Base-by-base conservation (phyloP, 1,140 invertebrate genomes). In the Pemphigus obesinymphae region DNA sequence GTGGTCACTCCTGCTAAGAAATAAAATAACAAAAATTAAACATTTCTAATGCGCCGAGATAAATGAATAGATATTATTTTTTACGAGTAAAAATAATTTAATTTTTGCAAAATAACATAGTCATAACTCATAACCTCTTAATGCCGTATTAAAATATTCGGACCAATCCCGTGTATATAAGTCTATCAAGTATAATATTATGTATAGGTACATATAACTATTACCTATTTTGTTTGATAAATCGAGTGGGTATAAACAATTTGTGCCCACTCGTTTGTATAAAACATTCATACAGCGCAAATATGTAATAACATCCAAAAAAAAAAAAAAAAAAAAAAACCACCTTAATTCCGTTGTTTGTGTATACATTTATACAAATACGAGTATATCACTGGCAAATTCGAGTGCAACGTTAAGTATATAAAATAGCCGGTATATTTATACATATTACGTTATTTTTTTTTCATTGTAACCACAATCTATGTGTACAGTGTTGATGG, bases 1-100 rank as follows among this genome's bases (percentile, higher is more conserved):
- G 76, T 63, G 23, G 76, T 80, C 23, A 80, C 53, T 61, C 76
- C 76, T 61, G 76, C 76, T 80, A 31, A 80, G 40, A 78, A 61
- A 80, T 11, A 61, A 43, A 72, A 34, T 11, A 31, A 73, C 23
- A 40, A 45, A 23, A 50, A 73, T 50, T 17, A n/a, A n/a, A n/a
- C n/a, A n/a, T n/a, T n/a, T n/a, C n/a, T n/a, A n/a, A n/a, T n/a
- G n/a, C n/a, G n/a, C n/a, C n/a, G n/a, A n/a, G n/a, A n/a, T n/a
- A n/a, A n/a, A n/a, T n/a, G n/a, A n/a, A n/a, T n/a, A n/a, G n/a
- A n/a, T n/a, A n/a, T n/a, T n/a, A n/a, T n/a, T n/a, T n/a, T n/a
- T n/a, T n/a, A n/a, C n/a, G n/a, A 68, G 23, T 40, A 23, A 23
- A 23, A 70, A 70, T 70, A 43, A 43, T 3, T 26, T 45, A 26